These are phyloP conservation scores for Phallusia fumigata DNA, from an alignment of 23 tunicate species.

Conservation along the genomic window DNA sequence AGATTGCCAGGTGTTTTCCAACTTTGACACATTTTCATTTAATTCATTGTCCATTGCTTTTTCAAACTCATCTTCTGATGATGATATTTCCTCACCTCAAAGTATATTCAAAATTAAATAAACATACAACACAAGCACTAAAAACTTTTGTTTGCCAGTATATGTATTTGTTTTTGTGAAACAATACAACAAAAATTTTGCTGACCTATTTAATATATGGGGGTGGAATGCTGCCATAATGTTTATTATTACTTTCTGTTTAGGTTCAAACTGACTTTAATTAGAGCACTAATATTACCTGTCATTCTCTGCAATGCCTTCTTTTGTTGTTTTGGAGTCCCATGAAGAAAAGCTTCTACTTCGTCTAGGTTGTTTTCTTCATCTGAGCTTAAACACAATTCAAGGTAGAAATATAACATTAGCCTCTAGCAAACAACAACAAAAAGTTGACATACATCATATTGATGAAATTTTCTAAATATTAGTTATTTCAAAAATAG, in stretches of 20 bases:
- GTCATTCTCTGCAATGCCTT: slow-evolving; percentile 57
- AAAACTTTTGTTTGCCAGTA: too few species aligned
- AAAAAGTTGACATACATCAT: background rate
- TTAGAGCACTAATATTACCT: slow-evolving; percentile 33
- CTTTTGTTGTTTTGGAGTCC: slow-evolving; percentile 70
- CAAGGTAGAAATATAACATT: background rate
- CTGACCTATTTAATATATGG: too few species aligned
- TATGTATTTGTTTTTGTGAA: too few species aligned
- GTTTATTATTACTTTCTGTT: too few species aligned
- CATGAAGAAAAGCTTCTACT: slow-evolving; percentile 64
- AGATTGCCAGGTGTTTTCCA: slow-evolving; percentile 58
- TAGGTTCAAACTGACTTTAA: too few species aligned
- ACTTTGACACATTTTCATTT: slow-evolving; percentile 32
- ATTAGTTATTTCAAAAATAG: too few species aligned
- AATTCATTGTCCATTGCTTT: slow-evolving; percentile 65
- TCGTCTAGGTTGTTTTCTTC: slow-evolving; percentile 61
- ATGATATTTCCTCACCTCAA: slow-evolving; percentile 73
- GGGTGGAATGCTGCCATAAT: too few species aligned
- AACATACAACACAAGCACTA: too few species aligned
- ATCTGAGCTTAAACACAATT: slow-evolving; percentile 53
- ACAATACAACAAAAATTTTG: too few species aligned
- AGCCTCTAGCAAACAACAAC: background rate
- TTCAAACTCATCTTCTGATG: slow-evolving; percentile 95
- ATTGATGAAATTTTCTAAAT: too few species aligned
- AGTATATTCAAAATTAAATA: background rate